Evolutionary conservation across 1,140 invertebrate species (phyloP).

Genomic region (Ptiloglossa arizonensis): DNA sequence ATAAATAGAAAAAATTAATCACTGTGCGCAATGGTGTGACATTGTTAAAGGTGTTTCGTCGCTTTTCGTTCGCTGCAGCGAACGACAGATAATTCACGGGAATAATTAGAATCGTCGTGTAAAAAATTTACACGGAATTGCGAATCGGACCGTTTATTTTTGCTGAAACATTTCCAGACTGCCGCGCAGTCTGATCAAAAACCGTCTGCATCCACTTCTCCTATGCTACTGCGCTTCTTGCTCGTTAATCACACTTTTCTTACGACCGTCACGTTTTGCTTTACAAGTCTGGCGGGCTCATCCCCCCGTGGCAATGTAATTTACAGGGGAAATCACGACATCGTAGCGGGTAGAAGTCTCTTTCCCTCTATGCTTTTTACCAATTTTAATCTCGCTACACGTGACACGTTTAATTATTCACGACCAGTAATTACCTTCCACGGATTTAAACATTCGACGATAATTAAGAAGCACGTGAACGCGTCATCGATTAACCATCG

Average conservation of each 20-base stretch:
- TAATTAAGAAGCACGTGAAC: neutral
- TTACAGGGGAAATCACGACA: neutral
- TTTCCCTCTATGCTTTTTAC: neutral
- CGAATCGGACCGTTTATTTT: neutral
- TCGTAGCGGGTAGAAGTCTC: neutral
- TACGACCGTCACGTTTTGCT: slow-evolving; percentile 5
- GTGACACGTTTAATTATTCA: neutral
- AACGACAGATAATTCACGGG: too few relatives aligned
- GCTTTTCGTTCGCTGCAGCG: neutral
- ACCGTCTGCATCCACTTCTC: slow-evolving; percentile 19
- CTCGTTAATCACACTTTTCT: slow-evolving; percentile 49
- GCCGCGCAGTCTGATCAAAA: slow-evolving; percentile 15
- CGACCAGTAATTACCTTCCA: neutral
- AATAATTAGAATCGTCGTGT: neutral
- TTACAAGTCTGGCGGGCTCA: neutral
- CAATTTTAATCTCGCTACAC: neutral
- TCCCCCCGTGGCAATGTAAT: slow-evolving; percentile 1
- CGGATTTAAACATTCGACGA: neutral
- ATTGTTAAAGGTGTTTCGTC: neutral
- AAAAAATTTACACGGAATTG: neutral
- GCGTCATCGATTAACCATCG: neutral
- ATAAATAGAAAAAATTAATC: too few relatives aligned
- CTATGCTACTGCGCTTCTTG: slow-evolving; percentile 1
- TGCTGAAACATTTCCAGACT: neutral
- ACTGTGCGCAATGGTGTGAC: neutral